Base-by-base conservation (phyloP, 2,113 vertebrate species). In the Ardeotis arabs region DNA sequence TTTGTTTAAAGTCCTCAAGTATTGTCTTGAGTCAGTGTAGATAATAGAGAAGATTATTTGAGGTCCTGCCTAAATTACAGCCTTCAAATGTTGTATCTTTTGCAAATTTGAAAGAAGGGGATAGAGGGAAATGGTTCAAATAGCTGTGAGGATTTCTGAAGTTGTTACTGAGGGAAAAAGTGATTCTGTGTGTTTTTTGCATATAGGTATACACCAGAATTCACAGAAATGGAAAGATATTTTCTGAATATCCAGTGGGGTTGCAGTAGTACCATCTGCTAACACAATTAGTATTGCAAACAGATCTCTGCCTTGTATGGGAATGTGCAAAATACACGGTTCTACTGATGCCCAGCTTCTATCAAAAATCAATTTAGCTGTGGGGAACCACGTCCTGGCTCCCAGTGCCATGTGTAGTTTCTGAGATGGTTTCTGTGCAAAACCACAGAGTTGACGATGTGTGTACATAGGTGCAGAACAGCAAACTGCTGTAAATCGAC, bases 341-440 rank as follows among this genome's bases (percentile, higher is more conserved):
- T 74, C 55, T 89, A 1, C 33, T 78, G 60, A 39, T 35, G 14
- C 24, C 50, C 5, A 15, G 29, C 39, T 81, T 53, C 4, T 55
- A 31, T 45, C 37, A 55, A 67, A 62, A 69, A 28, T 31, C 10
- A 68, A 0, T 77, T 64, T 27, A 59, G 53, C 52, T 92, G 44
- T 8, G 59, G n/a, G 64, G 52, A 82, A 14, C 50, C n/a, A 35
- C 0, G 2, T 0, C 3, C 25, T 23, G 27, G 44, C 39, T 68
- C 14, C 53, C 5, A 9, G 31, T 35, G 24, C 59, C 29, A 59
- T 1, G 6, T 0, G 0, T 24, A 35, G 59, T 73, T 91, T 55
- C 33, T 47, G 21, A 84, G 67, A 14, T 56, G 23, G 35, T 47
- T 91, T 91, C 67, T 83, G 52, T 86, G 75, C 76, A 63, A 37